These are phyloP conservation scores for Sylvia atricapilla DNA, from an alignment of 2,113 vertebrate genomes.

Conservation along the genomic window DNA sequence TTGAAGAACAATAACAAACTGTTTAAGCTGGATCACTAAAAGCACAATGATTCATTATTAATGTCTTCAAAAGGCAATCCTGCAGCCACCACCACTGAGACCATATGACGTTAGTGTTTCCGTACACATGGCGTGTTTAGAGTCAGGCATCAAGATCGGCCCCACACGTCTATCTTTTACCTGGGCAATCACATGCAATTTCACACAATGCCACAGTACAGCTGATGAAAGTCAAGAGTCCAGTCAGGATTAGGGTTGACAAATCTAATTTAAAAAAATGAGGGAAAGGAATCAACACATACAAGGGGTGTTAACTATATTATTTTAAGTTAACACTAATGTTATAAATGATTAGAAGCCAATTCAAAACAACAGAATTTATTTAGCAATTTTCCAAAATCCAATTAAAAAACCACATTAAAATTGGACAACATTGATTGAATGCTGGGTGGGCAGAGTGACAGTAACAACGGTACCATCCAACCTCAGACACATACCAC, in stretches of 20 bases:
- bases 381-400: too few species aligned
- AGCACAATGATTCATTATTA: not conserved
- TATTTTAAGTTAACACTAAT: not conserved
- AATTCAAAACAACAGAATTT: too few species aligned
- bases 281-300: not conserved
- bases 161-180: not conserved
- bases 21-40: not conserved
- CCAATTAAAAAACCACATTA: too few species aligned
- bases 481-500: too few species aligned
- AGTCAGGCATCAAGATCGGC: not conserved
- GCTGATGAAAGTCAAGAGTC: not conserved
- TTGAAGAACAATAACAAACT: not conserved
- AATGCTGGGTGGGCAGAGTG: too few species aligned
- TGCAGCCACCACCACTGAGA: not conserved
- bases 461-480: too few species aligned
- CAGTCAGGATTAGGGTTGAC: not conserved
- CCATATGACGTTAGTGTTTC: not conserved
- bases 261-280: not conserved
- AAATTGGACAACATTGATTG: too few species aligned
- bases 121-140: not conserved
- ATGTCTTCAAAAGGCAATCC: not conserved
- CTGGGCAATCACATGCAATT: not conserved
- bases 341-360: too few species aligned
- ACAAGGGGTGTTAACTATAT: not conserved
- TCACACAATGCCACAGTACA: not conserved